These are phyloP conservation scores for Parazoanthus swiftii DNA, from an alignment of 92 coral and sea anemone genomes.

Conservation along the genomic window DNA sequence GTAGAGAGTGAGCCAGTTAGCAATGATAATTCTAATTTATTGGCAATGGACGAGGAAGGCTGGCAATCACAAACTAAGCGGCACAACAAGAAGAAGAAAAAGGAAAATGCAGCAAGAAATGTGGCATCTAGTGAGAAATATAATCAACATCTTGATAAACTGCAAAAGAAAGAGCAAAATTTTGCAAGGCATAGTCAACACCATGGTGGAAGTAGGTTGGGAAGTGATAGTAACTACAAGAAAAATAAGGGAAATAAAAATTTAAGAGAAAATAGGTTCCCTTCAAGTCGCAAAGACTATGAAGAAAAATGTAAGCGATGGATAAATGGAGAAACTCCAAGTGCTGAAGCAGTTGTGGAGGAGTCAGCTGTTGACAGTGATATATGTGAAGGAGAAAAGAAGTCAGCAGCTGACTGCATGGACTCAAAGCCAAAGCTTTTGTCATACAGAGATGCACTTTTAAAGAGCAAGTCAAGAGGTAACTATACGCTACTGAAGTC, in stretches of 20 bases:
- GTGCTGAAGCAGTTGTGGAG: background rate
- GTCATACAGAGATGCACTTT: slow-evolving; percentile 92
- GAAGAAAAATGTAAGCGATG: slow-evolving; percentile 44
- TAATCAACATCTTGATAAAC: slow-evolving; percentile 42
- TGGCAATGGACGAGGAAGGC: slow-evolving; percentile 68
- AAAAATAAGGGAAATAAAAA: slow-evolving; percentile 42
- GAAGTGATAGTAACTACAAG: slow-evolving; percentile 33
- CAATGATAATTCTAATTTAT: slow-evolving; percentile 67
- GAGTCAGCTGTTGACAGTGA: background rate
- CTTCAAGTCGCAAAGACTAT: slow-evolving; percentile 27
- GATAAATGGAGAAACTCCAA: slow-evolving; percentile 28
- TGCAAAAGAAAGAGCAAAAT: slow-evolving; percentile 45
- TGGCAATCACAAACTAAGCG: slow-evolving; percentile 85
- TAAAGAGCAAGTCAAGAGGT: slow-evolving; percentile 68
- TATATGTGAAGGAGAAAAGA: slow-evolving; percentile 8
- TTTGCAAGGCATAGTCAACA: slow-evolving; percentile 30
- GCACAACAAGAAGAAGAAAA: slow-evolving; percentile 72
- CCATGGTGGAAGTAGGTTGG: slow-evolving; percentile 41
- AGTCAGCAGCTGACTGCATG: background rate
- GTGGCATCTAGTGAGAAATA: slow-evolving; percentile 37
- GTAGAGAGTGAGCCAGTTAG: slow-evolving; percentile 54
- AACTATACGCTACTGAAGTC: background rate
- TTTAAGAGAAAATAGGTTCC: background rate
- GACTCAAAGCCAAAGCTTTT: slow-evolving; percentile 40
- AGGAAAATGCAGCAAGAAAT: slow-evolving; percentile 46